Evolutionary conservation across 2,797 vertebrate genomes (phyloP), one percentile per base, ranked within the genome.

Genomic region (Malacoctenus gilli): DNA sequence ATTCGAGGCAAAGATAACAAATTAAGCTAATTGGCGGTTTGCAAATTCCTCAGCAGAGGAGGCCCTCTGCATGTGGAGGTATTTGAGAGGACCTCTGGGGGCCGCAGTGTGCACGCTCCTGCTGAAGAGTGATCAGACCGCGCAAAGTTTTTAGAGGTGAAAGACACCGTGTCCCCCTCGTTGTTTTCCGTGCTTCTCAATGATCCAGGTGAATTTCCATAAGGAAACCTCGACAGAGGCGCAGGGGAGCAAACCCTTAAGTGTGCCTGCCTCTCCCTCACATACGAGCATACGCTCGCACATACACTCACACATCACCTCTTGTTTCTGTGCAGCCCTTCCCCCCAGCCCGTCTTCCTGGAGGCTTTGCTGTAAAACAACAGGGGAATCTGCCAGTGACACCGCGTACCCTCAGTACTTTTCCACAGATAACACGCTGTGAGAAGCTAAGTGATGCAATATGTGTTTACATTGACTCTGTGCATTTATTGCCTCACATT

Each of bases 281-380:
- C 10, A 19, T n/a, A 20, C 32, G 38, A 21, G 2, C 14, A 19
- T 31, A 72, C 39, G 58, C 39, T 43, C 41, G 11, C 30, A 32
- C 30, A 32, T 4, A 32, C 30, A 32, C 30, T 11, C 30, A 32
- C 30, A 32, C 8, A 46, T 10, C 23, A 54, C 35, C 58, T 35
- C 48, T 62, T 40, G 40, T 63, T 43, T 61, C 58, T 62, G 54
- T 34, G 34, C 28, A 18, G 52, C 41, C 53, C 60, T 61, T n/a
- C 55, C 61, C 67, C 62, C 47, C 51, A 7, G 15, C 41, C 23
- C 59, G 52, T 28, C 53, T 42, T 63, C 60, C 43, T 67, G 0
- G 18, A 68, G 68, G 78, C 77, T 77, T 70, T 70, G 75, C 69
- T 61, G 58, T 84, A 79, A 84, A 86, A 84, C 80, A 87, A 86